Evolutionary conservation across 2,888 invertebrate genomes (phyloP).

Genomic region (Rhaphigaster nebulosa): DNA sequence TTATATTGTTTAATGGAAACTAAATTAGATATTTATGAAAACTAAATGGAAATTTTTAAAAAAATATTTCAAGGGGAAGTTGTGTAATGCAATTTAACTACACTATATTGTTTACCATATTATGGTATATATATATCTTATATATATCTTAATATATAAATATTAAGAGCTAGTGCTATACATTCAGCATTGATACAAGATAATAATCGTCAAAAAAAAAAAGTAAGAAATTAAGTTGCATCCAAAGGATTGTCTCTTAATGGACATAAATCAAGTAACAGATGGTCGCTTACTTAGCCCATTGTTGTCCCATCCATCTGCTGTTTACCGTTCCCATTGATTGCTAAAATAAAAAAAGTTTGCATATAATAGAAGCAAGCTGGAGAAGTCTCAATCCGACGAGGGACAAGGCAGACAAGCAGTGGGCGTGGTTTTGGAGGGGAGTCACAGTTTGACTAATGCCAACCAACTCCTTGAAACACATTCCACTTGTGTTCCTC

Average conservation of each 20-base stretch:
- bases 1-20: no score
- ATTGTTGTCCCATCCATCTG: constrained; percentile 32
- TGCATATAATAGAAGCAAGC: background rate
- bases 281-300: constrained; percentile 42
- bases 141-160: no score
- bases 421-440: constrained; percentile 25
- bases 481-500: constrained; percentile 54
- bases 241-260: background rate
- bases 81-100: no score
- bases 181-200: background rate
- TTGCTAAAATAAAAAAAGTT: constrained; percentile 46
- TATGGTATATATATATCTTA: no score
- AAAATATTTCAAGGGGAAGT: no score
- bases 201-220: background rate
- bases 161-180: background rate
- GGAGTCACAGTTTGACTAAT: constrained; percentile 43
- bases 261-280: background rate
- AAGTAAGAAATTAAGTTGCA: background rate
- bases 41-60: no score
- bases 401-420: background rate
- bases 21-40: no score
- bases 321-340: constrained; percentile 46
- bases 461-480: constrained; percentile 49
- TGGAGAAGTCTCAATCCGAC: constrained; percentile 18
- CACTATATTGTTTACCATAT: no score